phyloP scores from a whole-genome alignment of 2,888 invertebrate genomes.

The Laothoe populi region DNA sequence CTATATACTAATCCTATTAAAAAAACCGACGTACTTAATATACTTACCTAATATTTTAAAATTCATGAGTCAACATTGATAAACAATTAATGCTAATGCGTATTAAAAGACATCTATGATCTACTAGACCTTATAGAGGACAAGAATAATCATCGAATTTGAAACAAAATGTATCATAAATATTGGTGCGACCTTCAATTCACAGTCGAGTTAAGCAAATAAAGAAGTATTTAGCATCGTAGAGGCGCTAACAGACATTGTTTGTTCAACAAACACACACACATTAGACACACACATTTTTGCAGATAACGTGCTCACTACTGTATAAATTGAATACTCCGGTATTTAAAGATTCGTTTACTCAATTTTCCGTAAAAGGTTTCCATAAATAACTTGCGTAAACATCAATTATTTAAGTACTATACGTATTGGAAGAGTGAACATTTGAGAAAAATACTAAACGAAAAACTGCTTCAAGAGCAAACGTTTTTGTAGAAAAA shows the following conservation, averaged over 20 bases:
- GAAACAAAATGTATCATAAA: neutral
- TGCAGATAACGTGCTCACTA: slow-evolving; percentile 42
- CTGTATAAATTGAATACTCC: slow-evolving; percentile 30
- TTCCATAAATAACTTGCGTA: neutral
- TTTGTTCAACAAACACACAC: slow-evolving; percentile 59
- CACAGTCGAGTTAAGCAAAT: slow-evolving; percentile 45
- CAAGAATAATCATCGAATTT: no score
- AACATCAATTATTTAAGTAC: neutral
- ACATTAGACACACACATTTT: slow-evolving; percentile 47
- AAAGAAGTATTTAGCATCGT: slow-evolving; percentile 55
- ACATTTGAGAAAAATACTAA: neutral
- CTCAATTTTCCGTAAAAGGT: neutral
- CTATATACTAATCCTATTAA: no score
- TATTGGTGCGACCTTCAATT: slow-evolving; percentile 40
- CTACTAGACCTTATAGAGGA: no score
- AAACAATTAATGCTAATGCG: no score
- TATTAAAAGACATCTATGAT: no score
- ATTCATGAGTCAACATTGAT: no score
- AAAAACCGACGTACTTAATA: no score
- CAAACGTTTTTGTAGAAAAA: no score
- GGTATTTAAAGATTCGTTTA: slow-evolving; percentile 4
- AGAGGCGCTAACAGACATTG: slow-evolving; percentile 60
- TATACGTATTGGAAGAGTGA: neutral
- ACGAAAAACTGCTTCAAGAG: no score
- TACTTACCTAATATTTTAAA: no score